These are phyloP conservation scores for Xiphias gladius DNA, from an alignment of 2,113 vertebrate genomes.

Conservation along the genomic window DNA sequence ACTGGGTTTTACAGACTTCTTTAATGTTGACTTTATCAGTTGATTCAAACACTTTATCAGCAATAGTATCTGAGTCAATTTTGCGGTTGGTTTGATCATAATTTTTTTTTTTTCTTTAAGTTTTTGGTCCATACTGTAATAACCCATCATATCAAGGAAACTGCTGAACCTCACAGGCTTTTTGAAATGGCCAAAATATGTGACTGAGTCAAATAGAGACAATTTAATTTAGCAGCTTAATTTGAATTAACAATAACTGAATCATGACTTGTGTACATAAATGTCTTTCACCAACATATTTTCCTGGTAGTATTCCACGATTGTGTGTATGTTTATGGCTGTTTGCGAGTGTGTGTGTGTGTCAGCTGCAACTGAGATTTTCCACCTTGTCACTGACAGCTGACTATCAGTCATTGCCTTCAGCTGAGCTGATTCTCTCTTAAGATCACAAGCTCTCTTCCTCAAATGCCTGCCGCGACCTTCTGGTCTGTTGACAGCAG, in stretches of 20 bases:
- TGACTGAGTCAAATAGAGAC: neutral
- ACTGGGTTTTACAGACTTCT: neutral
- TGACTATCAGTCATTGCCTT: conserved; percentile 63
- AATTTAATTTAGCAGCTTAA: conserved; percentile 2
- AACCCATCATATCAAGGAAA: neutral
- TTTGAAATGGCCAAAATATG: neutral
- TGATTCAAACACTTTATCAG: neutral
- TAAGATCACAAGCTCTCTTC: conserved; percentile 30
- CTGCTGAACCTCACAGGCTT: neutral
- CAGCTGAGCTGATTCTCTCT: conserved; percentile 42
- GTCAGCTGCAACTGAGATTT: conserved; percentile 45
- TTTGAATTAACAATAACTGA: conserved; percentile 16
- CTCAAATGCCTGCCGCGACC: conserved; percentile 21
- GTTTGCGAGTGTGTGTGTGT: conserved; percentile 44
- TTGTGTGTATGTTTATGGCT: conserved; percentile 28
- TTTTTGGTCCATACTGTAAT: neutral
- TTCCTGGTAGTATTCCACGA: conserved; percentile 16
- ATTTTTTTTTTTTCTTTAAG: neutral
- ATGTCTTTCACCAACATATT: conserved; percentile 30
- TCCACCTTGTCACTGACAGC: conserved; percentile 71
- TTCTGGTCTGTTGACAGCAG: conserved; percentile 33
- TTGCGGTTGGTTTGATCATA: neutral
- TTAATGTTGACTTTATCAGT: neutral
- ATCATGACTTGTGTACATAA: neutral
- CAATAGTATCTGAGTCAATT: neutral